Percentiles rank a stretch among this genome's conserved stretches.
Evolutionary conservation across 2,113 vertebrate species (phyloP).

Genomic region (Indicator maculatus): DNA sequence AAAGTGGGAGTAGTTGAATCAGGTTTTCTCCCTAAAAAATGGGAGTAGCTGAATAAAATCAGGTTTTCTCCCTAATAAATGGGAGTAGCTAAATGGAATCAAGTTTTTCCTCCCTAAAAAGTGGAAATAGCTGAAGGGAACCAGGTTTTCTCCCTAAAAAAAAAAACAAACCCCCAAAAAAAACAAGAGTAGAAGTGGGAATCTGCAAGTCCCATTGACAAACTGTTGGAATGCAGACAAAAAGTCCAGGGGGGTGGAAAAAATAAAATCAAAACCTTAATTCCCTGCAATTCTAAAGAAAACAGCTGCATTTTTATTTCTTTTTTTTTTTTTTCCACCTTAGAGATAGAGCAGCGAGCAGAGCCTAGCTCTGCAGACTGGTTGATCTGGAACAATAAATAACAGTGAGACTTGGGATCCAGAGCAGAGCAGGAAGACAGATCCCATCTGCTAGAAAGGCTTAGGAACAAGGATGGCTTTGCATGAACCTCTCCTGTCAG

Average conservation of each 20-base stretch:
- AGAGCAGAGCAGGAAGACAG: slow-evolving; percentile 28
- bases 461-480: slow-evolving; percentile 44
- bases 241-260: background rate
- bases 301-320: background rate
- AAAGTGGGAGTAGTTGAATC: no score
- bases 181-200: background rate
- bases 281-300: background rate
- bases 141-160: no score
- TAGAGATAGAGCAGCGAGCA: background rate
- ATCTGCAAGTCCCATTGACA: background rate
- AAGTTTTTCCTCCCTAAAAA: no score
- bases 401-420: slow-evolving; percentile 39
- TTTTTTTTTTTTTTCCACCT: background rate
- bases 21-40: no score
- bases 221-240: background rate
- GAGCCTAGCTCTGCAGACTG: background rate
- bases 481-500: slow-evolving; percentile 43
- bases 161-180: background rate
- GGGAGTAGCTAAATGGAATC: no score
- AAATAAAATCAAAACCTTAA: background rate
- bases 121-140: no score
- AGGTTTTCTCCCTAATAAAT: no score
- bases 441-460: slow-evolving; percentile 58
- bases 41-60: no score
- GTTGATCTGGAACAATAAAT: slow-evolving; percentile 3